Conservation (phyloP, 2,113 vertebrate genomes). For the Gambusia holbrooki region DNA sequence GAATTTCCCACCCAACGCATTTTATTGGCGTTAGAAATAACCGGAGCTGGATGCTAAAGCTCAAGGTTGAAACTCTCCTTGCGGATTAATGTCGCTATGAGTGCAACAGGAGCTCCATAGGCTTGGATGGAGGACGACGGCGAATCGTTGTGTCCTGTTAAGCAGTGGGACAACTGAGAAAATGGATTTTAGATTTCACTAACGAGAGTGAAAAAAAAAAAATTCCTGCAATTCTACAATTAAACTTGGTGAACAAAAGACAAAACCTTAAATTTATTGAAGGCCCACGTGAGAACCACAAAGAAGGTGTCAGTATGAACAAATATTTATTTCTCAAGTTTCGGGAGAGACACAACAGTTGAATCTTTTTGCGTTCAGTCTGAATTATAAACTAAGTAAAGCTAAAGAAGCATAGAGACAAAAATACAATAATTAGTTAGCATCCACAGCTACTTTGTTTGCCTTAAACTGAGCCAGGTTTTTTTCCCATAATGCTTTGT, state of each 20-base stretch:
- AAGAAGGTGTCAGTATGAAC: background rate
- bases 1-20: slow-evolving; percentile 58
- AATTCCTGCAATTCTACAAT: background rate
- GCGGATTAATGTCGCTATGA: slow-evolving; percentile 64
- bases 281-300: background rate
- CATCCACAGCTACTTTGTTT: slow-evolving; percentile 8
- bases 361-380: background rate
- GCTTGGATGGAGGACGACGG: slow-evolving; percentile 37
- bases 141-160: slow-evolving; percentile 3
- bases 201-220: no score
- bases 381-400: slow-evolving; percentile 8
- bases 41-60: slow-evolving; percentile 52
- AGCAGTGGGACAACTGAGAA: slow-evolving; percentile 39
- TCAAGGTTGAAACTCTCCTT: slow-evolving; percentile 71
- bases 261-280: background rate
- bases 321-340: background rate
- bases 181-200: slow-evolving; percentile 9
- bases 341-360: background rate
- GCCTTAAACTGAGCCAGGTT: slow-evolving; percentile 1
- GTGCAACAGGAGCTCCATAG: slow-evolving; percentile 34
- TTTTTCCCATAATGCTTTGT: background rate
- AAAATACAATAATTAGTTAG: slow-evolving; percentile 9
- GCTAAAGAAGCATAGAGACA: slow-evolving; percentile 8
- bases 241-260: background rate
- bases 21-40: slow-evolving; percentile 50